These are phyloP conservation scores for Agrotis segetum DNA, from an alignment of 2,888 invertebrate genomes.

Conservation along the genomic window DNA sequence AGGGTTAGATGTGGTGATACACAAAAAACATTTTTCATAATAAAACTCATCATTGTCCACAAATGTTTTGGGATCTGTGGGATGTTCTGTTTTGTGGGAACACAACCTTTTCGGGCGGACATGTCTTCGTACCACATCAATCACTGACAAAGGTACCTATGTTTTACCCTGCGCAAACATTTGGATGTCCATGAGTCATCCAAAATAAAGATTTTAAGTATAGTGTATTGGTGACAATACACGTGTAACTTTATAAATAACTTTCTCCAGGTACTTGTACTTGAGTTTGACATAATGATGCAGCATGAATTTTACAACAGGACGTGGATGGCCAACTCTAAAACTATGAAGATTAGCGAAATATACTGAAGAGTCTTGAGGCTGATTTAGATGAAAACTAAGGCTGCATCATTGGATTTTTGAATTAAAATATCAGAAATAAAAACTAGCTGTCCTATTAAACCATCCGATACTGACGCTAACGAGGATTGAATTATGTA, in stretches of 20 bases:
- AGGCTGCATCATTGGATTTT: too few species aligned
- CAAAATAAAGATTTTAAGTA: conserved; percentile 23
- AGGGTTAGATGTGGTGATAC: not conserved
- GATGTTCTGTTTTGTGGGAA: conserved; percentile 26
- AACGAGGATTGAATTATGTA: too few species aligned
- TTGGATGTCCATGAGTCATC: conserved; percentile 23
- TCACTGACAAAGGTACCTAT: conserved; percentile 30
- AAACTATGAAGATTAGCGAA: too few species aligned
- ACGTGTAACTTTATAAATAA: not conserved
- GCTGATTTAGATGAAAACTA: too few species aligned
- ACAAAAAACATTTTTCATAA: conserved; percentile 41
- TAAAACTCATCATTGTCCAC: conserved; percentile 47
- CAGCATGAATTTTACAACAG: too few species aligned
- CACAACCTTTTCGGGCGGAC: conserved; percentile 26
- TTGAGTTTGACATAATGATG: too few species aligned
- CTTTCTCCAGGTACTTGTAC: too few species aligned
- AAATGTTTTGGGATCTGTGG: conserved; percentile 37
- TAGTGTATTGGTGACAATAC: conserved; percentile 6
- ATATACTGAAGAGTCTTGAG: too few species aligned
- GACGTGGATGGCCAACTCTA: too few species aligned
- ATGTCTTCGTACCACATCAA: conserved; percentile 40
- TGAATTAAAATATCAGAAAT: too few species aligned
- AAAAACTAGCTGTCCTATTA: too few species aligned
- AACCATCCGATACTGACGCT: too few species aligned
- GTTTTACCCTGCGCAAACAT: conserved; percentile 22